A percentile compares a stretch with the other conserved stretches of the same genome.
Conservation (phyloP, 2,888 invertebrate genomes). For the Adelognathus sp. region DNA sequence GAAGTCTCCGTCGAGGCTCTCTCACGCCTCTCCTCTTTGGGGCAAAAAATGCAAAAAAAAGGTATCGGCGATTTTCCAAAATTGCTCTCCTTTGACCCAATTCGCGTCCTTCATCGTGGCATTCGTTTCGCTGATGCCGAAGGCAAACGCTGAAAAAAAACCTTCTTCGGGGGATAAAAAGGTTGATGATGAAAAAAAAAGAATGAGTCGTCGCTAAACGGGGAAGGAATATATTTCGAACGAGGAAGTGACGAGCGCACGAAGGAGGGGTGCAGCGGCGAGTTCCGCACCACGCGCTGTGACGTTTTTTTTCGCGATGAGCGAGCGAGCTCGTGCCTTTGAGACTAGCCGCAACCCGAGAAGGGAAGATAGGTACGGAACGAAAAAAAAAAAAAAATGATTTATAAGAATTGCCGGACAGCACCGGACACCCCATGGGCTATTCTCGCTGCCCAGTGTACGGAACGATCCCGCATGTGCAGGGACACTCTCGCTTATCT, state of each 20-base stretch:
- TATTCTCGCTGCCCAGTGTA: not conserved
- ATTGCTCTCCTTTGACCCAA: constrained; percentile 47
- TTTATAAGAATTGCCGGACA: constrained; percentile 29
- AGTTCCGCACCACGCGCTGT: constrained; percentile 27
- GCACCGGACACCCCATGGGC: not conserved
- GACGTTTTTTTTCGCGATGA: constrained; percentile 13
- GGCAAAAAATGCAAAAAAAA: not conserved
- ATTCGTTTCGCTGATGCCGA: not conserved
- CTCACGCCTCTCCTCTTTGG: constrained; percentile 51
- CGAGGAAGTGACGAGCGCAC: not conserved
- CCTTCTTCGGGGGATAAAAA: constrained; percentile 7
- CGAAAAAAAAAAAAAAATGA: constrained; percentile 29
- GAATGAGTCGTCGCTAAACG: constrained; percentile 46
- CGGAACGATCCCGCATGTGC: not conserved
- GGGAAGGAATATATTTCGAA: constrained; percentile 43
- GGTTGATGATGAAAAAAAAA: constrained; percentile 29
- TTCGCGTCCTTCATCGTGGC: constrained; percentile 26
- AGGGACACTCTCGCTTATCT: constrained; percentile 26
- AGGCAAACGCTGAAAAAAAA: constrained; percentile 11
- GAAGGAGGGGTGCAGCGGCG: constrained; percentile 12
- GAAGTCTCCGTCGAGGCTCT: not conserved
- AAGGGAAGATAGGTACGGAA: not conserved
- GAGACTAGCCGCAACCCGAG: constrained; percentile 3
- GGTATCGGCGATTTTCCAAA: constrained; percentile 18
- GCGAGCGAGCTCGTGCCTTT: not conserved